These are phyloP conservation scores for Diabrotica virgifera DNA, from an alignment of 1,140 invertebrate genomes.

Conservation along the genomic window DNA sequence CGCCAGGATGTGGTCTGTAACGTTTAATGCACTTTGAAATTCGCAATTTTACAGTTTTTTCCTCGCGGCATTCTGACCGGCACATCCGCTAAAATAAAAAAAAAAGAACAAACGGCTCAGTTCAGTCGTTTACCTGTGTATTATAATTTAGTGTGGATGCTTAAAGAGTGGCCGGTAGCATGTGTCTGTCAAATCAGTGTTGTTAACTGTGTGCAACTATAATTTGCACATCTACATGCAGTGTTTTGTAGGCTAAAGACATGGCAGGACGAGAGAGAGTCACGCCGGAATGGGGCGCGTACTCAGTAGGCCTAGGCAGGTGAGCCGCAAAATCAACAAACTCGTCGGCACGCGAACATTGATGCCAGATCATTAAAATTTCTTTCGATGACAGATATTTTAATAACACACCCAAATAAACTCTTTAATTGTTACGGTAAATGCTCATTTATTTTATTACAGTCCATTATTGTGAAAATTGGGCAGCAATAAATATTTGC, in stretches of 20 bases:
- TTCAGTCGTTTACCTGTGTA: background rate
- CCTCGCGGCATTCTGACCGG: background rate
- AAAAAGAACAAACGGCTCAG: too few species aligned
- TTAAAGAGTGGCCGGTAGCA: conserved; percentile 17
- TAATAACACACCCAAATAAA: too few species aligned
- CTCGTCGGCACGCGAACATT: background rate
- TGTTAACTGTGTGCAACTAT: conserved; percentile 21
- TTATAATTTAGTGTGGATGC: background rate
- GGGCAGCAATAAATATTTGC: too few species aligned
- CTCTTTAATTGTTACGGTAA: too few species aligned
- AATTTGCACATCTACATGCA: conserved; percentile 21
- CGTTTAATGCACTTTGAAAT: background rate
- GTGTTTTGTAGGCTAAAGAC: conserved; percentile 14
- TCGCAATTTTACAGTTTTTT: conserved; percentile 2
- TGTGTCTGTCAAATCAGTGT: conserved; percentile 21
- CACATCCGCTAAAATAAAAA: background rate
- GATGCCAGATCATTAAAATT: too few species aligned
- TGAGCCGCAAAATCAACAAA: conserved; percentile 8
- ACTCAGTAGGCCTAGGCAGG: conserved; percentile 18
- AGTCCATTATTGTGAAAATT: too few species aligned
- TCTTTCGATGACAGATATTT: too few species aligned
- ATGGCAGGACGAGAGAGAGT: conserved; percentile 17
- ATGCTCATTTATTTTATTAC: too few species aligned
- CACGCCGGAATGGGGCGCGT: conserved; percentile 13
- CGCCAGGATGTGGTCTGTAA: background rate